These are phyloP conservation scores for Tiphia femorata DNA, from an alignment of 2,888 invertebrate species.

Conservation along the genomic window DNA sequence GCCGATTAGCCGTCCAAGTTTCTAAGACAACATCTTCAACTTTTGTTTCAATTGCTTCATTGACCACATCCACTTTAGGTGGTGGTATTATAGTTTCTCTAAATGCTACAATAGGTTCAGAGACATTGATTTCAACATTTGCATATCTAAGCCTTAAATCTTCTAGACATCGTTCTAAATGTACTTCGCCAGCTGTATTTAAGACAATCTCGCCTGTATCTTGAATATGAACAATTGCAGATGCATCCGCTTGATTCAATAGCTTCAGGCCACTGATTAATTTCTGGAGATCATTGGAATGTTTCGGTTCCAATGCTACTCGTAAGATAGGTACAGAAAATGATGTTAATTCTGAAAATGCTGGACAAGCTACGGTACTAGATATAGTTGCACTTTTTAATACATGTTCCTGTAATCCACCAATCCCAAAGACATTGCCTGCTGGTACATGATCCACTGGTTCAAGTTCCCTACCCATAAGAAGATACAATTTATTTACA, in stretches of 20 bases:
- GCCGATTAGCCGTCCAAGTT: constrained; percentile 78
- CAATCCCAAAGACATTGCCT: constrained; percentile 93
- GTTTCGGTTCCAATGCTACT: constrained; percentile 92
- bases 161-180: constrained; percentile 94
- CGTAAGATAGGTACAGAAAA: constrained; percentile 90
- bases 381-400: constrained; percentile 93
- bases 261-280: constrained; percentile 83
- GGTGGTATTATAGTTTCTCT: constrained; percentile 91
- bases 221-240: constrained; percentile 90
- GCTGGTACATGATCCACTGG: constrained; percentile 83
- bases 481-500: constrained; percentile 84
- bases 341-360: constrained; percentile 85
- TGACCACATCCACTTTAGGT: constrained; percentile 86
- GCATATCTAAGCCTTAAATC: constrained; percentile 89
- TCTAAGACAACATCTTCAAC: constrained; percentile 67
- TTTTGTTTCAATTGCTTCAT: constrained; percentile 83
- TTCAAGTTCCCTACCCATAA: constrained; percentile 94
- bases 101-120: constrained; percentile 96
- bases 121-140: constrained; percentile 88
- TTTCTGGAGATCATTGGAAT: constrained; percentile 82
- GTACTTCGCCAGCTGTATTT: constrained; percentile 96
- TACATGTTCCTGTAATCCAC: constrained; percentile 86
- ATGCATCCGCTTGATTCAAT: constrained; percentile 94
- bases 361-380: constrained; percentile 83
- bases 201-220: constrained; percentile 96